phyloP scores from a whole-genome alignment of 2,797 vertebrate genomes.

The Esox masquinongy region DNA sequence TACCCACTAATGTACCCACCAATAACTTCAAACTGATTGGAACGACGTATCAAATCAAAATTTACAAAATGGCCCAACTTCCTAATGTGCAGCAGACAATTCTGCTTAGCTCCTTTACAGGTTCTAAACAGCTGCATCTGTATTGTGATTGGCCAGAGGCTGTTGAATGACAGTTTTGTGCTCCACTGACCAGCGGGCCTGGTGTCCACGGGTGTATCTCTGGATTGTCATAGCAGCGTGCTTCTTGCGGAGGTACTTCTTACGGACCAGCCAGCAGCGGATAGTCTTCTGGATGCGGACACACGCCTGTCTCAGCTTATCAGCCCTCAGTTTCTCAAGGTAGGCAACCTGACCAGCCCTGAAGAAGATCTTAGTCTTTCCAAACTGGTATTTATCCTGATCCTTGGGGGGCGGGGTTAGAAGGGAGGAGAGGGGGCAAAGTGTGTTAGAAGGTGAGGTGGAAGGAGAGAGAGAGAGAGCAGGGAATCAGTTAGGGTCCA shows the following conservation, averaged over 20 bases:
- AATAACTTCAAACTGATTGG: not conserved
- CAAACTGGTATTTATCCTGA: slow-evolving; percentile 98
- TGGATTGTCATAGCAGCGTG: slow-evolving; percentile 89
- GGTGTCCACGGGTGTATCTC: slow-evolving; percentile 91
- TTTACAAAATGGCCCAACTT: not conserved
- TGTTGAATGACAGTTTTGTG: slow-evolving; percentile 2
- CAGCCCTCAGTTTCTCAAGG: slow-evolving; percentile 94
- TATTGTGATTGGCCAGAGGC: not conserved
- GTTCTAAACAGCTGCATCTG: not conserved
- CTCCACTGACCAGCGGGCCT: slow-evolving; percentile 89
- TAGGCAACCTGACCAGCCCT: slow-evolving; percentile 97
- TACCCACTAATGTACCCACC: not conserved
- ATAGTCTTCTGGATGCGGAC: slow-evolving; percentile 99
- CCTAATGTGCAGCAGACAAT: not conserved
- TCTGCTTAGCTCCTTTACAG: not conserved
- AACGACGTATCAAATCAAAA: not conserved
- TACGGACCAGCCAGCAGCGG: slow-evolving; percentile 92
- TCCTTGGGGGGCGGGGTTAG: slow-evolving; percentile 73
- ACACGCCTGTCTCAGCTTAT: slow-evolving; percentile 93
- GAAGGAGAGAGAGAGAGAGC: not conserved
- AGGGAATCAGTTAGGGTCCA: not conserved
- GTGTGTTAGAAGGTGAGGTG: not conserved
- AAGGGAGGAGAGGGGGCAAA: not conserved
- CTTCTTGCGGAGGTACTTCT: slow-evolving; percentile 92
- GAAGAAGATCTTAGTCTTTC: slow-evolving; percentile 99